Percentiles rank a stretch among this genome's conserved stretches.
These are phyloP conservation scores for Amblyopsis hoosieri DNA, from an alignment of 2,797 vertebrate species.

Conservation along the genomic window DNA sequence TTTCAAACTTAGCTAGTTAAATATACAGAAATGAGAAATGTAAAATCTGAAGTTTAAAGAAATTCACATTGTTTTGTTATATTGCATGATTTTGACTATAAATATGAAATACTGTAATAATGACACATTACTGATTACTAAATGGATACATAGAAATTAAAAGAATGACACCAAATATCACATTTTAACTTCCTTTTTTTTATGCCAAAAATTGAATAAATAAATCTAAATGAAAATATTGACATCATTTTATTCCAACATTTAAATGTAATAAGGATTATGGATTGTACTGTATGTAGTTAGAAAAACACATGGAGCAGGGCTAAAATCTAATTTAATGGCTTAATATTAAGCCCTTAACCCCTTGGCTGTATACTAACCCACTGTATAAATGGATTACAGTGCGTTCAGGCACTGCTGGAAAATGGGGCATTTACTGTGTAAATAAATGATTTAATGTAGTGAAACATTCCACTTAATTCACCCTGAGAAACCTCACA, in stretches of 20 bases:
- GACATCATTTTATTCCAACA: slow-evolving; percentile 5
- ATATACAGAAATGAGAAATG: no score
- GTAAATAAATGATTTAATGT: slow-evolving; percentile 79
- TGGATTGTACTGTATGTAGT: slow-evolving; percentile 11
- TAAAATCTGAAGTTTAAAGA: no score
- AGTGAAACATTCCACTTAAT: slow-evolving; percentile 70
- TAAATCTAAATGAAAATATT: slow-evolving; percentile 11
- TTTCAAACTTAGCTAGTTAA: background rate
- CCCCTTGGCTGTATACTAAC: slow-evolving; percentile 57
- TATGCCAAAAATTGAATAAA: background rate
- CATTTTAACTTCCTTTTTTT: background rate
- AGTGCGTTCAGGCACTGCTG: slow-evolving; percentile 58
- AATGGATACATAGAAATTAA: background rate
- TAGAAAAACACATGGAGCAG: slow-evolving; percentile 40
- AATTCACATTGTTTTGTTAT: no score
- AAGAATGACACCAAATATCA: background rate
- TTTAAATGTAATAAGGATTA: no score
- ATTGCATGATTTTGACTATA: no score
- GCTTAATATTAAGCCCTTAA: slow-evolving; percentile 68
- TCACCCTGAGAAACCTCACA: slow-evolving; percentile 59
- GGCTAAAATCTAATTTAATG: slow-evolving; percentile 61
- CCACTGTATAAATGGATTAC: slow-evolving; percentile 69
- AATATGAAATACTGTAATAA: no score
- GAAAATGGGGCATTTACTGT: slow-evolving; percentile 66
- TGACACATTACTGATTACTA: background rate